Conservation (phyloP, 2,113 vertebrate genomes). For the Cyrtonyx montezumae region DNA sequence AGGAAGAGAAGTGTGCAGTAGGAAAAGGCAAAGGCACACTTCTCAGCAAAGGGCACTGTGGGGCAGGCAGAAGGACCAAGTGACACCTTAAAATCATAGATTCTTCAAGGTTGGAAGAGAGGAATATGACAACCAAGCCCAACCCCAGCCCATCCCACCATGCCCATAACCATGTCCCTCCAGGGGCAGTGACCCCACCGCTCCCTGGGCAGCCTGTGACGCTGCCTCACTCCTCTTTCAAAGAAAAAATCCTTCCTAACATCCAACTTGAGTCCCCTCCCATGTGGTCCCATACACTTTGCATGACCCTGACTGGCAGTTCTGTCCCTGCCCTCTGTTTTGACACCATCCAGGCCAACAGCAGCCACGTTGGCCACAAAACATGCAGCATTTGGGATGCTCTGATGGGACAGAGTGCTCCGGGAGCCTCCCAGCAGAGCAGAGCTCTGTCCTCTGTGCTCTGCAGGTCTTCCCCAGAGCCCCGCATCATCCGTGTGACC, state of each 20-base stretch:
- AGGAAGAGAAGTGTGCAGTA: neutral
- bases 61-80: neutral
- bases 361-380: neutral
- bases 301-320: neutral
- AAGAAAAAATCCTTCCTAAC: no score
- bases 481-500: neutral
- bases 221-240: no score
- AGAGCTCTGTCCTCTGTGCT: neutral
- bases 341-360: neutral
- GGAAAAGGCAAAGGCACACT: neutral
- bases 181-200: no score
- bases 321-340: neutral
- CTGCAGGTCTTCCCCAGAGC: neutral
- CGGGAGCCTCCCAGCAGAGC: neutral
- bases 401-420: neutral
- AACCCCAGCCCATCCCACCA: no score
- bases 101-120: no score
- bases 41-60: neutral
- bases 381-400: neutral
- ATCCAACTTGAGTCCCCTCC: neutral
- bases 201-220: no score
- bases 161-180: no score
- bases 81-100: neutral
- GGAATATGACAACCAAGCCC: no score
- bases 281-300: neutral